These are phyloP conservation scores for Pycnomerus fuliginosus DNA, from an alignment of 2,888 invertebrate species.

Conservation along the genomic window DNA sequence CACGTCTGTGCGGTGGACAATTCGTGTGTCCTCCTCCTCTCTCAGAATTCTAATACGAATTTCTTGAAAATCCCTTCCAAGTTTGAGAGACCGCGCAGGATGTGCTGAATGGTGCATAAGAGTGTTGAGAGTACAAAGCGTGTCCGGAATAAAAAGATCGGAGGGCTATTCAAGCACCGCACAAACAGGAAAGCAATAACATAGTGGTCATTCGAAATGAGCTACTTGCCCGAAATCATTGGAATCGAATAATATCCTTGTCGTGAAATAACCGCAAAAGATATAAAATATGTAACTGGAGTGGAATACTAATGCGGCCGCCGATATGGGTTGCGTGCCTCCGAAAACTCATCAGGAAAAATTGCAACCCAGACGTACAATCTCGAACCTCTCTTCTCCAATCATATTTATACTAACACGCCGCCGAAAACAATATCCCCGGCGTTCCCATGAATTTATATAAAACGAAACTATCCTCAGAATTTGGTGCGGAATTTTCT, in stretches of 20 bases:
- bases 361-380: conserved; percentile 5
- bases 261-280: conserved; percentile 49
- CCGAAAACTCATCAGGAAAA: conserved; percentile 20
- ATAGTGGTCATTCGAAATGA: conserved; percentile 51
- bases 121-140: conserved; percentile 39
- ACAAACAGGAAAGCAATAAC: conserved; percentile 48
- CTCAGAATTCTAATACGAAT: conserved; percentile 40
- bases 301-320: conserved; percentile 45
- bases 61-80: conserved; percentile 36
- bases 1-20: conserved; percentile 39
- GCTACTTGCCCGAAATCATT: conserved; percentile 46
- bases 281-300: conserved; percentile 50
- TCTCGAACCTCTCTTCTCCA: too few relatives aligned
- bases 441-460: too few relatives aligned
- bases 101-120: conserved; percentile 45
- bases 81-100: conserved; percentile 36
- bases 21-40: conserved; percentile 34
- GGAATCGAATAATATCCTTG: conserved; percentile 48
- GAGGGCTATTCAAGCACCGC: conserved; percentile 31
- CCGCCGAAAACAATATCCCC: too few relatives aligned
- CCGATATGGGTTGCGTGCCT: conserved; percentile 20
- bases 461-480: too few relatives aligned
- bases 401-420: too few relatives aligned
- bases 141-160: conserved; percentile 40
- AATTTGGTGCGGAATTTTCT: too few relatives aligned